Evolutionary conservation across 2,797 vertebrate genomes (phyloP).

Genomic region (Hydrophis major): DNA sequence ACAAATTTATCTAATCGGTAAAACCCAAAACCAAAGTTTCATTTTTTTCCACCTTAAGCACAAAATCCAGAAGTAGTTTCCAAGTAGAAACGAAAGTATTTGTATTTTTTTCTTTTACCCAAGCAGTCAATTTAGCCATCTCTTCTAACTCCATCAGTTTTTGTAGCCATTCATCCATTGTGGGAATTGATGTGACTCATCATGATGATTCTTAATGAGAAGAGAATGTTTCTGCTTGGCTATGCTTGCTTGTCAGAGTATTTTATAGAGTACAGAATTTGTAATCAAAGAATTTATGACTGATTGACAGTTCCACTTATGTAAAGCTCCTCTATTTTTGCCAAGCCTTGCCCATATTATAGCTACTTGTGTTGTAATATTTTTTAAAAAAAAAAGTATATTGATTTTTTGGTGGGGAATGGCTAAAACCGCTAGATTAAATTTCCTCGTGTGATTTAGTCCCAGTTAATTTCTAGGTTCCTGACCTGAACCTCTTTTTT

Average conservation of each 20-base stretch:
- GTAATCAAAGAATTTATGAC: background rate
- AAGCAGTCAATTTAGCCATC: too few species aligned
- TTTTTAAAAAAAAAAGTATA: background rate
- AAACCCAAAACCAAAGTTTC: too few species aligned
- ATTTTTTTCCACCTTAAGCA: too few species aligned
- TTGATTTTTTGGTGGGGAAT: background rate
- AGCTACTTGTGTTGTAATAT: background rate
- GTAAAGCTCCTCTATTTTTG: background rate
- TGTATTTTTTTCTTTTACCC: too few species aligned
- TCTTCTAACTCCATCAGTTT: too few species aligned
- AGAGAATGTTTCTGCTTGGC: background rate
- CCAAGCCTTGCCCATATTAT: background rate
- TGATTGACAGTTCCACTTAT: background rate
- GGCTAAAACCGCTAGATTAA: background rate
- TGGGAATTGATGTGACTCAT: too few species aligned
- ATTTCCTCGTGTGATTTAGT: background rate
- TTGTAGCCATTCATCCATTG: too few species aligned
- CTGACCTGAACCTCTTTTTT: background rate
- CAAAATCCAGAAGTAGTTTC: too few species aligned
- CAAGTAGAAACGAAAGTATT: too few species aligned
- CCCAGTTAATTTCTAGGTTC: background rate
- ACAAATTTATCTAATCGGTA: too few species aligned
- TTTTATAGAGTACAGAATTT: background rate
- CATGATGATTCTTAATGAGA: slow-evolving; percentile 20
- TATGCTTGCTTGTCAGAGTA: background rate